These are phyloP conservation scores for Antheraea assamensis DNA, from an alignment of 2,888 invertebrate genomes.

Conservation along the genomic window DNA sequence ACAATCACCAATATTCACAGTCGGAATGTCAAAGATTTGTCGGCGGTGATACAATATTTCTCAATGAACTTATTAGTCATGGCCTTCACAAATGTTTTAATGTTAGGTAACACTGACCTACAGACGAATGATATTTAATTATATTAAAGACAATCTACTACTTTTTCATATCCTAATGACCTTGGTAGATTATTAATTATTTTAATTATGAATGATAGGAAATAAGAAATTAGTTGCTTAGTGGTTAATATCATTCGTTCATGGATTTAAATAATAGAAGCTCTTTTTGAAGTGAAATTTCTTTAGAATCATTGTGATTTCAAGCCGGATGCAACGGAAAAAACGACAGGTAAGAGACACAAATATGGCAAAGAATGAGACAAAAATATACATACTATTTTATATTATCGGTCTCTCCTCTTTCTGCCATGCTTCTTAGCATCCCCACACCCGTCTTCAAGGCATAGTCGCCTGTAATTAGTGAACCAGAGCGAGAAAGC, in stretches of 20 bases:
- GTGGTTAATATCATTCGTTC: background rate
- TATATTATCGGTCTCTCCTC: too few relatives aligned
- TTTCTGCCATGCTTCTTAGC: too few relatives aligned
- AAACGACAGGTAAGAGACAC: too few relatives aligned
- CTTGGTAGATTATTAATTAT: background rate
- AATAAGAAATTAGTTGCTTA: background rate
- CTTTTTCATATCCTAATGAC: background rate
- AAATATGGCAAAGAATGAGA: too few relatives aligned
- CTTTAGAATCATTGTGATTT: too few relatives aligned
- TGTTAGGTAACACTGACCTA: slow-evolving; percentile 18
- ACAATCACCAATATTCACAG: background rate
- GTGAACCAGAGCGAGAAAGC: too few relatives aligned
- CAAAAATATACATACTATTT: too few relatives aligned
- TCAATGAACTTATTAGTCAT: slow-evolving; percentile 27
- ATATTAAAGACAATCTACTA: slow-evolving; percentile 13
- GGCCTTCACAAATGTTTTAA: slow-evolving; percentile 27
- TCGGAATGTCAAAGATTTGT: background rate
- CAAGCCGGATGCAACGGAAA: too few relatives aligned
- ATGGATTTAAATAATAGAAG: background rate
- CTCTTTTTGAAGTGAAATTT: too few relatives aligned
- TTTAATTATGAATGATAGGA: background rate
- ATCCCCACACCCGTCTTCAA: too few relatives aligned
- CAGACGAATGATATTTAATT: slow-evolving; percentile 17
- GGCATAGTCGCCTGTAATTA: too few relatives aligned
- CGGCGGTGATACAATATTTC: slow-evolving; percentile 11